Conservation (phyloP, 1,140 invertebrate genomes). For the Tribolium madens region DNA sequence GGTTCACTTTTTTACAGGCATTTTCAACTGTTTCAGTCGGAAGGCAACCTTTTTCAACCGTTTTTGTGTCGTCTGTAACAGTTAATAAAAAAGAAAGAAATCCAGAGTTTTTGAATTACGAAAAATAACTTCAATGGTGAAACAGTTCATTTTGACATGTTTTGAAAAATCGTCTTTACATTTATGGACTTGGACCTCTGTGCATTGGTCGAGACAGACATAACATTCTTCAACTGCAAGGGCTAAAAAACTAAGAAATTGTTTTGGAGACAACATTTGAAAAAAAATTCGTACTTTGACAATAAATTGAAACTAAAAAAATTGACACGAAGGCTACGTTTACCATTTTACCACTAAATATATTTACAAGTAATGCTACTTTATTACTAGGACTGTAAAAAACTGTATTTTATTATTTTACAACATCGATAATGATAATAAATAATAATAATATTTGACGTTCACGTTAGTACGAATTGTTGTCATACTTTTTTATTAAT, state of each 20-base stretch:
- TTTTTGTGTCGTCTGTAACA: neutral
- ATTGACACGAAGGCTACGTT: too few species aligned
- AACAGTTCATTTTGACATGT: neutral
- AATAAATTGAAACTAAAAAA: too few species aligned
- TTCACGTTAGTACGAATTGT: too few species aligned
- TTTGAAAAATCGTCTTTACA: neutral
- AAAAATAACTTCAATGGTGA: neutral
- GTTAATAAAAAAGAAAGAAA: neutral
- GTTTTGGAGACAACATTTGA: neutral
- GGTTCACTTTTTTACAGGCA: neutral
- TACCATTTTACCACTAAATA: too few species aligned
- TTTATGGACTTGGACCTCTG: neutral
- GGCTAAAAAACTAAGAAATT: neutral
- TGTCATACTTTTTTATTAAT: too few species aligned
- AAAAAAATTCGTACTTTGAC: neutral
- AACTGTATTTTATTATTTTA: too few species aligned
- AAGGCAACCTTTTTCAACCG: conserved; percentile 9
- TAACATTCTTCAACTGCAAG: neutral
- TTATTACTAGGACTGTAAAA: too few species aligned
- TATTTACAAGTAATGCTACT: too few species aligned
- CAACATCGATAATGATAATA: too few species aligned
- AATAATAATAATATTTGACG: too few species aligned
- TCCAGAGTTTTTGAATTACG: neutral
- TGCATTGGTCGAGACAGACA: conserved; percentile 18
- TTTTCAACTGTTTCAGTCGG: neutral